Conservation (phyloP, 2,888 invertebrate genomes). For the Trypoxylon attenuatum region DNA sequence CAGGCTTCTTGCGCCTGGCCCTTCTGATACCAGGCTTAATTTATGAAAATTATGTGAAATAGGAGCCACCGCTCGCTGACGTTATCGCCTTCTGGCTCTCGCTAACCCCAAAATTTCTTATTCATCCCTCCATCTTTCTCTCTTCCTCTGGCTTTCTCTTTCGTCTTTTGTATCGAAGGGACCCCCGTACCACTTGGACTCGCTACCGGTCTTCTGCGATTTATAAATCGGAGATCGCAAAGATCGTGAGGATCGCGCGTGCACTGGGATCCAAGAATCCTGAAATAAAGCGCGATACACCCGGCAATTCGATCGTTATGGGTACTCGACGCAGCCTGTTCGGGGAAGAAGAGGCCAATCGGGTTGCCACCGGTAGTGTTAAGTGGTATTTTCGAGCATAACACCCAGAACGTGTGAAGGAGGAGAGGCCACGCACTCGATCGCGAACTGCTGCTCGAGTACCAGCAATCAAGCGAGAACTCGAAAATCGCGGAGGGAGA, state of each 20-base stretch:
- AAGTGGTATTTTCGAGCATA: background rate
- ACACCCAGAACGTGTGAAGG: background rate
- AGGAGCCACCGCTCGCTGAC: conserved; percentile 50
- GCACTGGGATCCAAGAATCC: conserved; percentile 32
- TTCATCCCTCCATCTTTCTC: conserved; percentile 2
- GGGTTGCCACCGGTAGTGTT: conserved; percentile 14
- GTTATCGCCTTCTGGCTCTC: conserved; percentile 41
- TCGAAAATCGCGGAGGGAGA: background rate
- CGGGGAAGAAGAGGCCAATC: conserved; percentile 33
- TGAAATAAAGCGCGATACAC: conserved; percentile 34
- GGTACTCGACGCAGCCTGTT: conserved; percentile 22
- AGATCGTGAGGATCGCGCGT: conserved; percentile 3
- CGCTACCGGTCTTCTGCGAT: conserved; percentile 50
- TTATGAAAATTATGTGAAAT: conserved; percentile 68
- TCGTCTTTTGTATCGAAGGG: background rate
- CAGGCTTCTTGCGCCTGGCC: conserved; percentile 52
- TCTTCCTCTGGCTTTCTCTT: background rate
- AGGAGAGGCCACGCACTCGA: background rate
- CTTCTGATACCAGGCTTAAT: conserved; percentile 64
- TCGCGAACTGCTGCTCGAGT: background rate
- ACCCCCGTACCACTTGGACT: conserved; percentile 20
- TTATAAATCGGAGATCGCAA: conserved; percentile 20
- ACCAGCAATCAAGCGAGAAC: background rate
- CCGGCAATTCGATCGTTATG: conserved; percentile 42
- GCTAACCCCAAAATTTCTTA: conserved; percentile 49